Evolutionary conservation across 1,140 invertebrate genomes (phyloP).

Genomic region (silkworm (Bombyx mori)): DNA sequence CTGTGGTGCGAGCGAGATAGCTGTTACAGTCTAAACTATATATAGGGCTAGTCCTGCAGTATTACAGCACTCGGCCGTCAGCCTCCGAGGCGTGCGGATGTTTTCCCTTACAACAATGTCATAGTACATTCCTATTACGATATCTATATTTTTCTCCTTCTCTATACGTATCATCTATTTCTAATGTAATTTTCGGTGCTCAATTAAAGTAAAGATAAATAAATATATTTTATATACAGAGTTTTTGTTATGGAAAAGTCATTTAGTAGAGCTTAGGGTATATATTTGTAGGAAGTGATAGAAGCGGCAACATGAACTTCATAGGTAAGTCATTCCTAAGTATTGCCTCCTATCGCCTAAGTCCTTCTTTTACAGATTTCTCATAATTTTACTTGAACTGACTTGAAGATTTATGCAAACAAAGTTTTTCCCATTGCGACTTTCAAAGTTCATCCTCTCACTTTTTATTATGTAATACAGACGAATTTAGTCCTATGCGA

Average conservation of each 20-base stretch:
- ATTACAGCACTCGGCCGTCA: slow-evolving; percentile 40
- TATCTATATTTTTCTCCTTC: slow-evolving; percentile 22
- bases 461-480: too few relatives aligned
- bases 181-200: slow-evolving; percentile 59
- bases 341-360: not conserved
- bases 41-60: slow-evolving; percentile 29
- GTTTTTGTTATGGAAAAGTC: slow-evolving; percentile 40
- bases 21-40: slow-evolving; percentile 24
- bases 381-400: not conserved
- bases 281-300: slow-evolving; percentile 35
- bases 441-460: too few relatives aligned
- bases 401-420: not conserved
- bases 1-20: slow-evolving; percentile 10
- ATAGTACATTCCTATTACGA: slow-evolving; percentile 12
- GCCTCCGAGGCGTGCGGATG: slow-evolving; percentile 36
- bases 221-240: slow-evolving; percentile 57
- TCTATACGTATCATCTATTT: slow-evolving; percentile 65
- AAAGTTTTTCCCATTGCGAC: not conserved
- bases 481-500: too few relatives aligned
- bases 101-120: slow-evolving; percentile 35
- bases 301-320: slow-evolving; percentile 51
- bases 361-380: not conserved
- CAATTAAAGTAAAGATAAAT: slow-evolving; percentile 31
- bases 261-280: slow-evolving; percentile 36
- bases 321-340: slow-evolving; percentile 44